Evolutionary conservation across 2,797 vertebrate species (phyloP), one percentile per base, ranked within the genome.

Genomic region (Oryzias dopingdopingensis): DNA sequence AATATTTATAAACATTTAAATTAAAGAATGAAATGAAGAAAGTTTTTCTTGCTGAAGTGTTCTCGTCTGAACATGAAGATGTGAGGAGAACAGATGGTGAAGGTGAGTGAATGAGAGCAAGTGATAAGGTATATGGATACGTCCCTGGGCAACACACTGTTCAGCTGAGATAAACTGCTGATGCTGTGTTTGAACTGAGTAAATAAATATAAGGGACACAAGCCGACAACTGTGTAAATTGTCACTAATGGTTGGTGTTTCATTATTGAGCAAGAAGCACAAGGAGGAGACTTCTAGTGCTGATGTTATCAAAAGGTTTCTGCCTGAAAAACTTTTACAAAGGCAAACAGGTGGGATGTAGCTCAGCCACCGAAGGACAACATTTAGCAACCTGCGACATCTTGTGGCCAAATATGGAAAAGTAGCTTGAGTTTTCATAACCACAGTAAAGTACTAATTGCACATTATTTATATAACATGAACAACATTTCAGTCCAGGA

Each of bases 111-210:
- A 66, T 52, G 59, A 77, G 67, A 82, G 62, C 15, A 37, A 60
- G 52, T 49, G 83, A 87, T 85, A 80, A 86, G 82, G 64, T 90
- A 90, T 87, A 88, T 85, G 74, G 83, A 46, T 66, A 77, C 59
- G 74, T 89, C 83, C 74, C 85, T 68, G 8, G 74, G 88, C 88
- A 90, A 90, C 88, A 77, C 70, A 1, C 37, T 17, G 66, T 6
- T 23, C 42, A 10, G 8, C 8, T 15, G 51, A 72, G 74, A 86
- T 81, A 80, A 75, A 84, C 72, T 46, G 61, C 72, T 67, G 78
- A 14, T 43, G 37, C 54, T 26, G 57, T 88, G 80, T 87, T 86
- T 87, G 81, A 64, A 70, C 56, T 74, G 67, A 65, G 88, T 87
- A 83, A 92, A 90, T 86, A 89, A 86, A 84, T 88, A 83, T 80